Evolutionary conservation across 2,797 vertebrate species (phyloP).

Genomic region (Prunella strophiata): DNA sequence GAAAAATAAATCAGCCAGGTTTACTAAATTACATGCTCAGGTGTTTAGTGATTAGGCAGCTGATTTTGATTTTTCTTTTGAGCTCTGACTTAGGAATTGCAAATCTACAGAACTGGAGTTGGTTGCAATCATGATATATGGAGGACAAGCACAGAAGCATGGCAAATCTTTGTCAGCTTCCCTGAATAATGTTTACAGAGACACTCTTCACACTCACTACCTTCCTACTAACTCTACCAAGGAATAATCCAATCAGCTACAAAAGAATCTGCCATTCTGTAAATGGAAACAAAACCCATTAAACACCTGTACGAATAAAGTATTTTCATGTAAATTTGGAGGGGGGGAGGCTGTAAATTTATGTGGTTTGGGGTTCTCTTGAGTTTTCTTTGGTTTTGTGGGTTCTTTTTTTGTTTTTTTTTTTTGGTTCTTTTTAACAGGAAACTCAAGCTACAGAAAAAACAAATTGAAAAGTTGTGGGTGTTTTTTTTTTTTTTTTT

Average conservation of each 20-base stretch:
- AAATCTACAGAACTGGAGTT: too few relatives aligned
- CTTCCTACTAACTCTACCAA: background rate
- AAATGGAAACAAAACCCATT: background rate
- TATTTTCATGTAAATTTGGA: background rate
- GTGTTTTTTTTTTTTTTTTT: fast-evolving
- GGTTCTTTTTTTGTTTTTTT: too few relatives aligned
- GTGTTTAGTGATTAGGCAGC: background rate
- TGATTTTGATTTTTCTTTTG: background rate
- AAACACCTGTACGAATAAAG: fast-evolving
- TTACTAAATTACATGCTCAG: background rate
- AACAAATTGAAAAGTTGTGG: background rate
- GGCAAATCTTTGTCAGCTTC: background rate
- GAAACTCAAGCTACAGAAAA: background rate
- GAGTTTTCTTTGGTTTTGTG: background rate
- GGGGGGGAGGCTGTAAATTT: too few relatives aligned
- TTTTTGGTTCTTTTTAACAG: background rate
- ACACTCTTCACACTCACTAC: background rate
- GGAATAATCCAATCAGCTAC: background rate
- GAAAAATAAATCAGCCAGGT: background rate
- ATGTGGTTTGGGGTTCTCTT: fast-evolving
- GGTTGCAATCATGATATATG: background rate
- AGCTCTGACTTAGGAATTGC: background rate
- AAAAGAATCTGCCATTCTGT: fast-evolving
- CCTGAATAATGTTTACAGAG: background rate
- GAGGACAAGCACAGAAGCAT: background rate